phyloP scores from a whole-genome alignment of 2,888 invertebrate species.

The Morpho deidamia region DNA sequence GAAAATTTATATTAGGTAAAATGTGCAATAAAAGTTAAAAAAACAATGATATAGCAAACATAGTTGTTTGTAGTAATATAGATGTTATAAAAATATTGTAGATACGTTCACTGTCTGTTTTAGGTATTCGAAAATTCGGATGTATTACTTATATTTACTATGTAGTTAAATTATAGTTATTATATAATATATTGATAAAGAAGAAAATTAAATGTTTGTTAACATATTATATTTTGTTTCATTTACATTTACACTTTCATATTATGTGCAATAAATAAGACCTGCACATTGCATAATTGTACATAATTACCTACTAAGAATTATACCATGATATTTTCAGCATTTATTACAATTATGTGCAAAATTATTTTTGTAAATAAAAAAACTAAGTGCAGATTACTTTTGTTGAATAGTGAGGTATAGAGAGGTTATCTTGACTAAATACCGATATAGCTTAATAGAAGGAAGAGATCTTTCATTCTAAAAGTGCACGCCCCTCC shows the following conservation, averaged over 20 bases:
- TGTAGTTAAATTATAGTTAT: slow-evolving; percentile 73
- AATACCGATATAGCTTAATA: too few species aligned
- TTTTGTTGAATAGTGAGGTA: too few species aligned
- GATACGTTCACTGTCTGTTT: slow-evolving; percentile 54
- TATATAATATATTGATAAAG: slow-evolving; percentile 76
- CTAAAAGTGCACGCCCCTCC: too few species aligned
- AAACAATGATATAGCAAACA: slow-evolving; percentile 45
- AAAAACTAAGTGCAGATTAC: too few species aligned
- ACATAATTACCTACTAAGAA: too few species aligned
- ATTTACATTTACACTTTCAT: background rate
- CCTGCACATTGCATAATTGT: too few species aligned
- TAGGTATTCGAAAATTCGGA: slow-evolving; percentile 37
- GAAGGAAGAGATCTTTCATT: too few species aligned
- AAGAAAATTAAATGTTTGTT: slow-evolving; percentile 78
- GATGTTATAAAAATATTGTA: slow-evolving; percentile 42
- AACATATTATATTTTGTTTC: slow-evolving; percentile 48
- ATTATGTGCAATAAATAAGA: too few species aligned
- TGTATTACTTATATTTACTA: slow-evolving; percentile 53
- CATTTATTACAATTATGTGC: too few species aligned
- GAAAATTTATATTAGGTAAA: slow-evolving; percentile 34
- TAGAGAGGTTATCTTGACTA: too few species aligned
- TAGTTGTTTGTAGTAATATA: slow-evolving; percentile 49
- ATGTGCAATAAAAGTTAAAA: slow-evolving; percentile 67
- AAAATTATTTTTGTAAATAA: too few species aligned
- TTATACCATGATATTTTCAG: too few species aligned